phyloP scores from a whole-genome alignment of 1,140 invertebrate genomes.

The Proctacanthus coquilletti region DNA sequence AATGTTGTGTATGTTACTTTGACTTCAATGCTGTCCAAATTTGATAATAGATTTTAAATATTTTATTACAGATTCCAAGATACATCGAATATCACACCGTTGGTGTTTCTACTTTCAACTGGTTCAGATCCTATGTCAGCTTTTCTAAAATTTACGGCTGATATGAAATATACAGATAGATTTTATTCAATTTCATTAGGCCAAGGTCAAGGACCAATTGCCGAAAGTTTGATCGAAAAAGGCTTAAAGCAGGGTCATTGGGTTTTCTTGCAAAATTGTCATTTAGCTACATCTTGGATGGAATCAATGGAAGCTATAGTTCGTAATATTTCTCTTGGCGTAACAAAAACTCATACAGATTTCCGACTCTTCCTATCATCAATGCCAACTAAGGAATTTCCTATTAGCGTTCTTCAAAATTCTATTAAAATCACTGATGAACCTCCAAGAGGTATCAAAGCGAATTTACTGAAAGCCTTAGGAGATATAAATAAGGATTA shows the following conservation, averaged over 20 bases:
- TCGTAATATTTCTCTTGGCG: conserved; percentile 47
- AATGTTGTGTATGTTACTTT: conserved; percentile 44
- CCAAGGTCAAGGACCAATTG: conserved; percentile 76
- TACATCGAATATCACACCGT: conserved; percentile 53
- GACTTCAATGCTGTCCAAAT: background rate
- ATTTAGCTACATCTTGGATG: conserved; percentile 87
- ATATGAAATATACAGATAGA: conserved; percentile 58
- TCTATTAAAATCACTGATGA: conserved; percentile 89
- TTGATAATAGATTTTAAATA: background rate
- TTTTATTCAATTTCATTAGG: conserved; percentile 76
- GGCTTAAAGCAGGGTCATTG: conserved; percentile 57
- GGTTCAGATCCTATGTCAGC: conserved; percentile 79
- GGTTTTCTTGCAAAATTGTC: conserved; percentile 84
- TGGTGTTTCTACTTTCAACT: conserved; percentile 81
- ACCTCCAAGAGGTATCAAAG: conserved; percentile 71
- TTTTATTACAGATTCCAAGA: conserved; percentile 45
- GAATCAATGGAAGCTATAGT: conserved; percentile 52
- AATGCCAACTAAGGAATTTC: conserved; percentile 72
- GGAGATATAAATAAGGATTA: conserved; percentile 60
- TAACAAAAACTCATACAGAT: conserved; percentile 41
- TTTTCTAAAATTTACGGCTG: conserved; percentile 62
- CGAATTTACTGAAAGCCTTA: conserved; percentile 66
- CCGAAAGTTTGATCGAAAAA: conserved; percentile 61
- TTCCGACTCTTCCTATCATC: conserved; percentile 81
- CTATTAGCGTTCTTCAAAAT: conserved; percentile 78